Percentiles rank a stretch among this genome's conserved stretches.
These are phyloP conservation scores for Mylabris phalerata DNA, from an alignment of 1,140 invertebrate genomes.

Conservation along the genomic window DNA sequence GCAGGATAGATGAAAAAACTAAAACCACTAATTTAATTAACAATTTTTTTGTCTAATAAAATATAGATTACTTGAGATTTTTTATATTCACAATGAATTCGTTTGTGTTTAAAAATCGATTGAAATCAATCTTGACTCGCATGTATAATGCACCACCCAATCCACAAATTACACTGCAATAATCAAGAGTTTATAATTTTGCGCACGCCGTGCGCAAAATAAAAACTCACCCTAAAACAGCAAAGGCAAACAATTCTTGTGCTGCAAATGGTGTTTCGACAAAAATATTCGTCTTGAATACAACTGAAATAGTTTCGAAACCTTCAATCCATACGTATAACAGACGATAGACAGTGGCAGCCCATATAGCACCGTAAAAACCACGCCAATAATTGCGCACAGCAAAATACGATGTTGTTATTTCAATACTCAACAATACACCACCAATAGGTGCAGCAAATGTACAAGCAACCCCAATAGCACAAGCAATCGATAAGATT, in stretches of 20 bases:
- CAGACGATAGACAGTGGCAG: conserved; percentile 88
- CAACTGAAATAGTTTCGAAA: conserved; percentile 87
- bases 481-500: conserved; percentile 92
- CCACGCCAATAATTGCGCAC: conserved; percentile 98
- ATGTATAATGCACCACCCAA: conserved; percentile 11
- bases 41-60: conserved; percentile 55
- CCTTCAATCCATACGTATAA: conserved; percentile 91
- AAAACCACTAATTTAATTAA: conserved; percentile 27
- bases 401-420: conserved; percentile 97
- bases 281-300: conserved; percentile 90
- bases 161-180: background rate
- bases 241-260: conserved; percentile 90
- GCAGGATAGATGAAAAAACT: conserved; percentile 87
- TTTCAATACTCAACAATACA: conserved; percentile 97
- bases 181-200: too few relatives aligned
- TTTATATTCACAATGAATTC: conserved; percentile 62
- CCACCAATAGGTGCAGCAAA: conserved; percentile 93
- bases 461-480: conserved; percentile 90
- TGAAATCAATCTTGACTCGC: conserved; percentile 8
- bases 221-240: conserved; percentile 37
- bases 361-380: conserved; percentile 95
- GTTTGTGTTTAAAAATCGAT: background rate
- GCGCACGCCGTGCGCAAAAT: too few relatives aligned
- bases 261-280: conserved; percentile 97
- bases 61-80: conserved; percentile 87